Percentiles rank a stretch among this genome's conserved stretches.
Conservation (phyloP, 2,797 vertebrate species). For the Rhinichthys osculus region DNA sequence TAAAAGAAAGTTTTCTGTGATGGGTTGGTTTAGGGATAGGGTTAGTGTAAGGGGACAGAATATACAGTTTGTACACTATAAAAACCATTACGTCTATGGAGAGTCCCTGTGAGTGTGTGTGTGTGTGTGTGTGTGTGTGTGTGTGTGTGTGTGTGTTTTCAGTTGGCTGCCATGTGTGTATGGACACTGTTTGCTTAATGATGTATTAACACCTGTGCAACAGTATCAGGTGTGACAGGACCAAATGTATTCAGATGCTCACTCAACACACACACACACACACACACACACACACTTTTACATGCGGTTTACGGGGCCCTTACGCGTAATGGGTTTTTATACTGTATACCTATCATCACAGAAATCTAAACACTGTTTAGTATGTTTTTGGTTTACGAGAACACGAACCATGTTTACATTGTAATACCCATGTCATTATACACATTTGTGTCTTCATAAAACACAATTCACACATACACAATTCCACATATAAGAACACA, state of each 20-base stretch:
- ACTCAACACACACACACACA: conserved; percentile 50
- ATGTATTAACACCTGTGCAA: conserved; percentile 65
- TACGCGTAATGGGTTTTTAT: background rate
- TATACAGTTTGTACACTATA: too few species aligned
- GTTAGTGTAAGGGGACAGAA: too few species aligned
- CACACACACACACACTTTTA: conserved; percentile 42
- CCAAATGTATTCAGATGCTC: conserved; percentile 34
- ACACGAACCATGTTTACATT: background rate
- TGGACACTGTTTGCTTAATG: conserved; percentile 66
- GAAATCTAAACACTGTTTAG: background rate
- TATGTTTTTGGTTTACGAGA: background rate
- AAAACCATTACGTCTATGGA: too few species aligned
- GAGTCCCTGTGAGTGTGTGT: background rate
- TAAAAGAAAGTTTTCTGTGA: too few species aligned
- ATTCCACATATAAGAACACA: background rate
- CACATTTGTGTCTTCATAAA: background rate
- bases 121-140: conserved; percentile 6
- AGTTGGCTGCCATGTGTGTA: conserved; percentile 67
- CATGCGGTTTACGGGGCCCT: background rate
- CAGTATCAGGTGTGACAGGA: conserved; percentile 65
- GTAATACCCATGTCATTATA: background rate
- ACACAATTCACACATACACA: conserved; percentile 45
- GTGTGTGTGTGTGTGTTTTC: conserved; percentile 23
- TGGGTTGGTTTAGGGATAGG: too few species aligned
- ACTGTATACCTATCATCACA: background rate